Evolutionary conservation across 2,888 invertebrate genomes (phyloP), one percentile per base, ranked within the genome.

Genomic region (Muscina levida): DNA sequence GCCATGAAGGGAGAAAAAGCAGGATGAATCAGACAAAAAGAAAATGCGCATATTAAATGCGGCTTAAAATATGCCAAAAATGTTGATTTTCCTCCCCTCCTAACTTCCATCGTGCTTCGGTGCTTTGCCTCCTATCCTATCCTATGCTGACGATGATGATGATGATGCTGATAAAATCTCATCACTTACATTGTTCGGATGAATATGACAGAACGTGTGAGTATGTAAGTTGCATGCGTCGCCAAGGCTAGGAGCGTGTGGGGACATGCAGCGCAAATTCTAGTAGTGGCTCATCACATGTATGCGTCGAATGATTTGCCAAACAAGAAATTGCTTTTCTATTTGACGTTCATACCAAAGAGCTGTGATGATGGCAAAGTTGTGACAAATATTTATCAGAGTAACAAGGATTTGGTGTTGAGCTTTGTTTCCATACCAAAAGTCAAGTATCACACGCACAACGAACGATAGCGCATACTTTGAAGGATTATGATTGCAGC

Each of bases 31-130:
- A 68, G 51, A 19, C 17, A 51, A 46, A 26, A 57, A 51, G 48
- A 71, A 37, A 44, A 71, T 67, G 39, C 37, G 76, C 72, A 79
- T 73, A 77, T 80, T 72, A 80, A 73, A 80, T 80, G 73, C 76
- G 80, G 76, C 70, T 77, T 79, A 66, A 77, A 73, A 80, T 73
- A 57, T 80, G 51, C 48, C 57, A 73, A 80, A 73, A 48, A 51
- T 17, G 17, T 48, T 51, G 31, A 53, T 24, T 51, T 22, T 51
- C 22, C 11, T 24, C 3, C 24, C 44, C 10, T 11, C 13, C 13
- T 24, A 1, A 2, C 17, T 8, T n/a, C 44, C 2, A 44, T 44
- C n/a, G n/a, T n/a, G n/a, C n/a, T n/a, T n/a, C n/a, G 5, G 37
- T 37, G 37, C 11, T 44, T n/a, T 44, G 2, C 44, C 44, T 13